Conservation (phyloP, 2,888 invertebrate genomes). For the Ochropleura plecta region DNA sequence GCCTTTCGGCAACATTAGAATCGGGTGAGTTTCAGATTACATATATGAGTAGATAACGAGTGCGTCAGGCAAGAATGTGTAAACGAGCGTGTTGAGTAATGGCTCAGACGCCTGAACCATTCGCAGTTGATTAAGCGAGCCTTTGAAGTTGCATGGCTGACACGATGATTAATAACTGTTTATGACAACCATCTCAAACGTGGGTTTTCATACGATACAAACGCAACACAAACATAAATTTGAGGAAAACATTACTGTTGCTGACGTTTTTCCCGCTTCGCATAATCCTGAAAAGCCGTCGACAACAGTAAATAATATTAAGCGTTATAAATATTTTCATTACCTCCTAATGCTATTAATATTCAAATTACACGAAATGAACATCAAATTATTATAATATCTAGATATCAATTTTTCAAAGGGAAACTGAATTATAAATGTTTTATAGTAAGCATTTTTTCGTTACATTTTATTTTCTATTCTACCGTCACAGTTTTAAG, state of each 20-base stretch:
- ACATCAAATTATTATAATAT: conserved; percentile 34
- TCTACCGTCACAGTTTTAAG: conserved; percentile 15
- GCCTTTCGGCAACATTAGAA: conserved; percentile 61
- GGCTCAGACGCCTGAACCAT: conserved; percentile 82
- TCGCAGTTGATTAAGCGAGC: conserved; percentile 87
- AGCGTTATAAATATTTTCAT: conserved; percentile 60
- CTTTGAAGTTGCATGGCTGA: conserved; percentile 84
- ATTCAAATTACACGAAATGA: conserved; percentile 49
- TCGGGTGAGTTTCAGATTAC: conserved; percentile 74
- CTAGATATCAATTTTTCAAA: conserved; percentile 3
- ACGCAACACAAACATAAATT: conserved; percentile 70
- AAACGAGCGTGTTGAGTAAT: conserved; percentile 84
- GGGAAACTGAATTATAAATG: conserved; percentile 20
- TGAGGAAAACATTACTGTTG: conserved; percentile 57
- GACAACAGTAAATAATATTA: conserved; percentile 65
- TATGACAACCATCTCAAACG: conserved; percentile 83
- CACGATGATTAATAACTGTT: conserved; percentile 87
- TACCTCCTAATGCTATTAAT: conserved; percentile 58
- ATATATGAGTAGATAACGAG: conserved; percentile 72
- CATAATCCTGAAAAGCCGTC: conserved; percentile 68
- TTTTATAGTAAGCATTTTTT: not conserved
- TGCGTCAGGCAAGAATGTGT: conserved; percentile 82
- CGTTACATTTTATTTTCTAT: not conserved
- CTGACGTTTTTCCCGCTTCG: conserved; percentile 62
- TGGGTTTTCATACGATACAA: conserved; percentile 71